Evolutionary conservation across 2,797 vertebrate species (phyloP), one percentile per base, ranked within the genome.

Genomic region (Heterohyrax brucei): DNA sequence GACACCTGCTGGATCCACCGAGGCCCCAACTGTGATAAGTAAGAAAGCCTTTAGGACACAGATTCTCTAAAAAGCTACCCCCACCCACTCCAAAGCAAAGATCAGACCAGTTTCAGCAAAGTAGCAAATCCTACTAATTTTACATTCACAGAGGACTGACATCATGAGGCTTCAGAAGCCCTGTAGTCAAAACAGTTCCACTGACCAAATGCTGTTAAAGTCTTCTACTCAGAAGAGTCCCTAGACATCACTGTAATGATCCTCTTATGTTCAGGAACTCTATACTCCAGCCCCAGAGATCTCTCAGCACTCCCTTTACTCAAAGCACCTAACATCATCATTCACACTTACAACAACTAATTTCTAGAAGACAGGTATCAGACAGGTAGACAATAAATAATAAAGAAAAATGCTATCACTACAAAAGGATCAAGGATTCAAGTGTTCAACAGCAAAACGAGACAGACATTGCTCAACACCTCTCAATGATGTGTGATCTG

Each of bases 1-100:
- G 97, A 99, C 99, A 48, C 99, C 99, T n/a, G 99, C 99, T 7
- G 99, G 99, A 98, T 99, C 99, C 94, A 99, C 99, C 0, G 99
- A 99, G 5, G 99, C 99, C 16, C 99, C 99, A 84, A 99, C 99
- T 99, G 97, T 8, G 97, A 93, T 0, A 3, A 92, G 30, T 93
- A 61, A 97, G 87, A 95, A 75, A 81, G 33, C 4, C 75, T 59
- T 96, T 84, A 89, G 87, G 75, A 93, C 83, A 50, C 78, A 77
- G 7, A 3, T 10, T 90, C 33, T 89, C 91, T 79, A 39, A 62
- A 95, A 19, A 46, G 53, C 24, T 28, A 80, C 5, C 1, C 1
- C 2, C 10, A 21, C 19, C 3, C 6, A 56, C 84, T 84, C 80
- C 7, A 91, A 91, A 92, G 73, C 44, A 19, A 68, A 81, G 46